Base-by-base conservation (phyloP, 2,113 vertebrate genomes). In the Meleagris gallopavo region DNA sequence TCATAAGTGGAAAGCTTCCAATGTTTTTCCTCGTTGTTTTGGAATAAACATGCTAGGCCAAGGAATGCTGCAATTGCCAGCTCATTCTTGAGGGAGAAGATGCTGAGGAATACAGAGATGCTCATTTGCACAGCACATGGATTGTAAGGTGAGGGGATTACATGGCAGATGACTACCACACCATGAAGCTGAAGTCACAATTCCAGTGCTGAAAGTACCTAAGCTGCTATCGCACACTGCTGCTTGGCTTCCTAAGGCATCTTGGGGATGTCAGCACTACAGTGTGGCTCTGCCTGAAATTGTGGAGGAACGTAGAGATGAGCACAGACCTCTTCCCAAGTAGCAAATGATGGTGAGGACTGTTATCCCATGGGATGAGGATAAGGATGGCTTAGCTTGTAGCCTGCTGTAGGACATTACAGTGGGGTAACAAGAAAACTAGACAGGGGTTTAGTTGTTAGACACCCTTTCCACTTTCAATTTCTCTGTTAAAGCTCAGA, bases 161-260 rank as follows among this genome's bases (percentile, higher is more conserved):
- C 73, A 71, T 1, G 2, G 52, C 13, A 41, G 66, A 22, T 85
- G 58, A 64, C 62, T 75, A 29, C 34, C 0, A 9, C 41, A 18
- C 46, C 3, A 0, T 6, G n/a, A n/a, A n/a, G 30, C 30, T 93
- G 66, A 45, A 71, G 60, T 60, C 71, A 10, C 71, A 46, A 38
- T 10, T 89, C 18, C 29, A 40, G 43, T 32, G 48, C 74, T 83
- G 43, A 67, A 72, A 75, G 61, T 61, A 62, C 16, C 34, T 17
- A 1, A 6, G 11, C 45, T 9, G 10, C 40, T 30, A 9, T 67
- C 1, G 0, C 52, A 78, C 13, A 72, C 1, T 19, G 30, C 17
- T 0, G 0, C 43, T n/a, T 45, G n/a, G 66, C 43, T 87, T 72
- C 24, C 52, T 38, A 38, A 64, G 38, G 9, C 52, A 57, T 21